Evolutionary conservation across 2,888 invertebrate species (phyloP).

Genomic region (Aphrophora alni): DNA sequence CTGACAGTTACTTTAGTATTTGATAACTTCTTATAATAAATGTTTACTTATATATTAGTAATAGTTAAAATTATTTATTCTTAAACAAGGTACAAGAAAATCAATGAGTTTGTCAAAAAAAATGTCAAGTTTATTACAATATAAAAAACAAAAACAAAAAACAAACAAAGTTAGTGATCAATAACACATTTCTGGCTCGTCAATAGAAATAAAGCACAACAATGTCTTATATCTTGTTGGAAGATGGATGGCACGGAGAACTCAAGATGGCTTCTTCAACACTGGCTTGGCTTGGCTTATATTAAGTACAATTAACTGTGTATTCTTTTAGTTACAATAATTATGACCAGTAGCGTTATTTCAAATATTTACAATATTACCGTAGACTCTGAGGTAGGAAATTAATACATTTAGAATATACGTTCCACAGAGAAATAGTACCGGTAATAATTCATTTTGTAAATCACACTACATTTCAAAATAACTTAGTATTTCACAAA

Average conservation of each 20-base stretch:
- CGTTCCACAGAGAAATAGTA: too few species aligned
- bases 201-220: not conserved
- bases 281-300: not conserved
- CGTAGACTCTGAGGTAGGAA: not conserved
- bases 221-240: not conserved
- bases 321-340: not conserved
- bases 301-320: not conserved
- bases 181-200: not conserved
- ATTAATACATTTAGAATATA: not conserved
- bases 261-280: not conserved
- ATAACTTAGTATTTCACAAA: too few species aligned
- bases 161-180: constrained; percentile 43
- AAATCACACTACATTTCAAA: too few species aligned
- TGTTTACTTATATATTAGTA: too few species aligned
- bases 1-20: too few species aligned
- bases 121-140: constrained; percentile 5
- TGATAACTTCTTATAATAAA: too few species aligned
- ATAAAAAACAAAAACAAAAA: constrained; percentile 24
- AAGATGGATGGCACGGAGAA: not conserved
- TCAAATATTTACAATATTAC: not conserved
- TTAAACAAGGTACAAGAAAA: not conserved
- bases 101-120: not conserved
- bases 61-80: not conserved
- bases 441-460: too few species aligned
- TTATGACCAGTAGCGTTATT: not conserved